Conservation (phyloP, 2,113 vertebrate genomes). For the Microcebus ravelobensis region DNA sequence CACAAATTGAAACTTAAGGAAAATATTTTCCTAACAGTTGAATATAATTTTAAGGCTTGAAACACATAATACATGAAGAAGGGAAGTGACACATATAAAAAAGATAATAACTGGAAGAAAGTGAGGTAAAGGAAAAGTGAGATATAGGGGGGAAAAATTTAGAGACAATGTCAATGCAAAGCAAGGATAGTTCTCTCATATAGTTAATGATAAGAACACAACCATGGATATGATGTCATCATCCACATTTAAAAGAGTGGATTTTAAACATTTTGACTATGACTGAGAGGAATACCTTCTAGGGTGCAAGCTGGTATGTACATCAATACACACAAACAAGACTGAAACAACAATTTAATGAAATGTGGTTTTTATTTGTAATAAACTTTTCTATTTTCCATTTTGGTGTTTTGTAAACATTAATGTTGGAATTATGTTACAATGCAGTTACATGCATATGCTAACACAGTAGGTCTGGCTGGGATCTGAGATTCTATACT, state of each 20-base stretch:
- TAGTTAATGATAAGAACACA: not conserved
- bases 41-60: constrained; percentile 7
- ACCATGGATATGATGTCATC: not conserved
- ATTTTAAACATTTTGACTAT: not conserved
- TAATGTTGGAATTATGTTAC: not conserved
- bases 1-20: constrained; percentile 29
- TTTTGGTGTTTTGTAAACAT: not conserved
- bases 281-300: not conserved
- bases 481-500: not conserved
- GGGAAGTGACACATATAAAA: not conserved
- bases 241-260: not conserved
- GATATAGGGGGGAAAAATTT: not conserved
- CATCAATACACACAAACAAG: not conserved
- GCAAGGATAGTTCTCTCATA: not conserved
- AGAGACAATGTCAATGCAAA: not conserved
- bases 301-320: not conserved
- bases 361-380: not conserved
- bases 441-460: not conserved
- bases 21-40: constrained; percentile 26
- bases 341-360: not conserved
- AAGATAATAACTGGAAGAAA: not conserved
- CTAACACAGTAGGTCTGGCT: not conserved
- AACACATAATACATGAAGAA: not conserved
- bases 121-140: not conserved
- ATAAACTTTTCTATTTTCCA: not conserved